Evolutionary conservation across 2,797 vertebrate species (phyloP).

Genomic region (Peromyscus attwateri): DNA sequence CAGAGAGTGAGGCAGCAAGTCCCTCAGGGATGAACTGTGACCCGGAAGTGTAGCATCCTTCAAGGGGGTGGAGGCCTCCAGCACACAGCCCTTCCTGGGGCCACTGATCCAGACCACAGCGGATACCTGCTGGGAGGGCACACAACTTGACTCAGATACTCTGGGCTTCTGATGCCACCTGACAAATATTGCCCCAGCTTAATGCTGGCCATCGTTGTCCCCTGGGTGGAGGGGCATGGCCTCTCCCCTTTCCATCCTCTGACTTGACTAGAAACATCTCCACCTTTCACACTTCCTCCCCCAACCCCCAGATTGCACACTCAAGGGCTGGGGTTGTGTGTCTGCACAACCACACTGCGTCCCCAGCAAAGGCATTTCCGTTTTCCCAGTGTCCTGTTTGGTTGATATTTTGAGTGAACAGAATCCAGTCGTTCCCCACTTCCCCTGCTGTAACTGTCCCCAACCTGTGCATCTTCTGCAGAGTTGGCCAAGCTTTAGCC

Average conservation of each 20-base stretch:
- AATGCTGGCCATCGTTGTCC: background rate
- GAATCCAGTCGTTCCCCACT: background rate
- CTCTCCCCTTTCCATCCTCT: background rate
- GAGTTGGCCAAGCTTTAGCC: constrained; percentile 27
- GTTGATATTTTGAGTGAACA: background rate
- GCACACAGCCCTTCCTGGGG: background rate
- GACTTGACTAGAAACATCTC: background rate
- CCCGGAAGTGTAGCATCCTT: background rate
- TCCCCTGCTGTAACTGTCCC: background rate
- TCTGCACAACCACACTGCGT: constrained; percentile 58
- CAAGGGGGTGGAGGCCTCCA: background rate
- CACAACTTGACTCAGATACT: background rate
- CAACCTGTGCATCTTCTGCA: background rate
- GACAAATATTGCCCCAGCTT: background rate
- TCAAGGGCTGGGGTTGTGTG: constrained; percentile 37
- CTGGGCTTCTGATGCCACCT: background rate
- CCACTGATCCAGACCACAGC: background rate
- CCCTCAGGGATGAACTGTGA: background rate
- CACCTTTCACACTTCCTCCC: background rate
- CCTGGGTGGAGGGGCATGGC: accelerated
- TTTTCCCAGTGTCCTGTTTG: background rate
- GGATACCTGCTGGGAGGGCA: background rate
- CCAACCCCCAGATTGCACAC: constrained; percentile 51
- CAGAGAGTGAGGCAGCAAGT: background rate
- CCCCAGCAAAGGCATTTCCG: constrained; percentile 36